Evolutionary conservation across 2,113 vertebrate species (phyloP), one percentile per base, ranked within the genome.

Genomic region (Ammodytes dubius): DNA sequence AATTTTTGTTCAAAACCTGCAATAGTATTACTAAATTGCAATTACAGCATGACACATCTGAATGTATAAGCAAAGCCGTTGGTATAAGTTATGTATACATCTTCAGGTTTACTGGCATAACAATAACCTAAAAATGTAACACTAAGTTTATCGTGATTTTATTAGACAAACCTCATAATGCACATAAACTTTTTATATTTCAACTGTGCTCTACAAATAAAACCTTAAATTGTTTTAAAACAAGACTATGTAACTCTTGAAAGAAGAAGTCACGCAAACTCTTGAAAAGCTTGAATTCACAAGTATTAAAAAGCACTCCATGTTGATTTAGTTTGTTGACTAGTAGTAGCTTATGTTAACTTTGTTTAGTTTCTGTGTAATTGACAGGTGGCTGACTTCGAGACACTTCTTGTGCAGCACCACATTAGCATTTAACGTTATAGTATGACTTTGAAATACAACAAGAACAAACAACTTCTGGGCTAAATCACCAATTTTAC

Each of bases 401-500:
- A 66, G 47, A 12, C 15, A 17, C 27, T 40, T 71, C 13, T 17
- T 56, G 39, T 54, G n/a, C n/a, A 17, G 54, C 54, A 37, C 68
- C 15, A 56, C 19, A 58, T 49, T 14, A 63, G n/a, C 59, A 53
- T 7, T 63, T 63, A 17, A 49, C 49, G 47, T 52, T 13, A 3
- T 17, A 42, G 12, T 47, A 35, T 50, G 15, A 50, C 49, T 15
- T 39, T 39, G 4, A 50, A 53, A 19, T 9, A 19, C 10, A 19
- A 8, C 9, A 46, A 50, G 0, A 60, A 50, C 10, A n/a, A 47
- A 65, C 79, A 17, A 27, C 64, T 65, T 71, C 46, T 15, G 27
- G 27, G 49, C 43, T 50, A 39, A 80, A 70, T 59, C 52, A 69
- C n/a, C 3, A 87, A 65, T 47, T 76, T 81, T 52, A 60, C 66